Base-by-base conservation (phyloP, 2,888 invertebrate species). In the Cataglyphis albicans region DNA sequence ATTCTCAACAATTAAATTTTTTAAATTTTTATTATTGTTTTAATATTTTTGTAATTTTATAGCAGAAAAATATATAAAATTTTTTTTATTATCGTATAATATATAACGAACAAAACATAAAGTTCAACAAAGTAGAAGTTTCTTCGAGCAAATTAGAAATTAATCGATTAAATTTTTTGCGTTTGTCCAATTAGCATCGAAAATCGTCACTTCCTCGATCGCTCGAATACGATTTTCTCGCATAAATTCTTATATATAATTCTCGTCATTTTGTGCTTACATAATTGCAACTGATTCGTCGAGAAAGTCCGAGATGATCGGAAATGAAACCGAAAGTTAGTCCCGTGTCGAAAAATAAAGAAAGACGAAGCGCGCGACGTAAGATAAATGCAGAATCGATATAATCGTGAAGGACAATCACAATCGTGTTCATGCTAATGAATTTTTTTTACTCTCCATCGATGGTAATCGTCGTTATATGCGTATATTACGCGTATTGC, bases 381-480 rank as follows among this genome's bases (percentile, higher is more conserved):
- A 15, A 32, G 44, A 70, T 59, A 80, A 61, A 70, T 25, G 41
- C 10, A 29, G 18, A 21, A 32, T 6, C 18, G 72, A 80, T 80
- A 72, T 35, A 61, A 72, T 72, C 78, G 15, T 44, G 78, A 70
- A 70, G 78, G 59, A 21, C 21, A 21, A 59, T 25, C 72, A 21
- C 21, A 21, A 59, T 25, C 72, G 70, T 72, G 35, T 72, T 80
- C 44, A 72, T 80, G 72, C 59, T 80, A 80, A 72, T 72, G 48
- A 72, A 80, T 68, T 59, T 78, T 80, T 52, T 70, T 80, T 44
- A 18, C 32, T 44, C 15, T 1, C 44, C 12, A 68, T 61, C 25
- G 72, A 80, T 80, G 59, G 70, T 80, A 80, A 72, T 72, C 78
- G 25, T 9, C 35, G 59, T 9, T 70, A 48, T 72, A 80, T 61